A percentile compares a stretch with the other conserved stretches of the same genome.
Evolutionary conservation across 2,113 vertebrate species (phyloP).

Genomic region (Scytalopus superciliaris): DNA sequence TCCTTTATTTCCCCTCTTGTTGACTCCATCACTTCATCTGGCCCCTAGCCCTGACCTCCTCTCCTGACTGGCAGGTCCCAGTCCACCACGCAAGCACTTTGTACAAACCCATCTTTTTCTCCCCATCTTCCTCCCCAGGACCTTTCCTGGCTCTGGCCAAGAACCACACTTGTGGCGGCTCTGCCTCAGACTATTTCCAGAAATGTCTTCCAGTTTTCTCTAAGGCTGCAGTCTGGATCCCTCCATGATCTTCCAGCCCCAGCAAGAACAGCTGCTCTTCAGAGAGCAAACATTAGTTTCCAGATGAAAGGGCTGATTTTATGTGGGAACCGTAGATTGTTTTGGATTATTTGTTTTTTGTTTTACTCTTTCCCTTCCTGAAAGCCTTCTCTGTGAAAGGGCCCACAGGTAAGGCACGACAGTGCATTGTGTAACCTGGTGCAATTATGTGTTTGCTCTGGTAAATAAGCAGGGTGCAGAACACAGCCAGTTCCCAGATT

Average conservation of each 20-base stretch:
- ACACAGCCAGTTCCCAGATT: background rate
- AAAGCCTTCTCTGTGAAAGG: background rate
- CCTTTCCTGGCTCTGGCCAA: background rate
- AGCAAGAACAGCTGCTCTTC: background rate
- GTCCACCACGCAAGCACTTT: rapidly evolving
- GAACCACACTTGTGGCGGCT: background rate
- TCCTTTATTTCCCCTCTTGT: background rate
- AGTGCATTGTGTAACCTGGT: background rate
- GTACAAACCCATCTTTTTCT: background rate
- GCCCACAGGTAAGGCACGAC: rapidly evolving
- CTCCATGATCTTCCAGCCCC: background rate
- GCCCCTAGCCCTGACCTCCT: background rate
- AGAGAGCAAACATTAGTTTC: background rate
- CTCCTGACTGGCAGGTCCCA: background rate
- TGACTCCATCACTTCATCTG: background rate
- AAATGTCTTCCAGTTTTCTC: background rate
- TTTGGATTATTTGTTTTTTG: rapidly evolving
- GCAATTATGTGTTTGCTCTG: background rate
- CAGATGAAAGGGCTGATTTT: background rate
- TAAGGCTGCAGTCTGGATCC: background rate
- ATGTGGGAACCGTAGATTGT: background rate
- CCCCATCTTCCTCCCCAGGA: background rate
- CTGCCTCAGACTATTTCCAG: background rate
- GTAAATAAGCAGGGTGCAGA: background rate
- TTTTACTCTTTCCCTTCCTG: background rate